phyloP scores from a whole-genome alignment of 2,888 invertebrate species.

The Eristalis arbustorum region DNA sequence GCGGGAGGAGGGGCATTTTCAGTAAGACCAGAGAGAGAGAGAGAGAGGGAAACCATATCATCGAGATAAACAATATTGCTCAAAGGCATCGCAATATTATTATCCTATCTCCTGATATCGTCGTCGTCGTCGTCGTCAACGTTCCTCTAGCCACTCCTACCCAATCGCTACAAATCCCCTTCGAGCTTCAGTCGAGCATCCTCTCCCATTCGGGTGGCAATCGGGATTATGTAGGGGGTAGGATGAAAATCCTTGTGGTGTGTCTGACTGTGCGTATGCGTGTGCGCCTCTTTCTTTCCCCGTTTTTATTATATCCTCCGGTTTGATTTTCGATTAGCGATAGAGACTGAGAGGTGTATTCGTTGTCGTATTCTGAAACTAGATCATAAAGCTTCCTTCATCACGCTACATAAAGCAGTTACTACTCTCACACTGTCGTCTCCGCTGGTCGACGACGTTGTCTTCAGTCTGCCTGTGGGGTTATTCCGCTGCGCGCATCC shows the following conservation, averaged over 20 bases:
- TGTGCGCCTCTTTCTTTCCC: slow-evolving; percentile 12
- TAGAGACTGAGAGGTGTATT: slow-evolving; percentile 41
- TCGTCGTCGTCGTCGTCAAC: not conserved
- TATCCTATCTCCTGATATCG: slow-evolving; percentile 49
- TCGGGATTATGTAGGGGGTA: slow-evolving; percentile 22
- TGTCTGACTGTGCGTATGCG: slow-evolving; percentile 13
- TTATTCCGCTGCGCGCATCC: not conserved
- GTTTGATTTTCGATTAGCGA: slow-evolving; percentile 68
- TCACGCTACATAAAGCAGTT: slow-evolving; percentile 65
- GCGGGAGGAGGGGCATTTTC: not conserved
- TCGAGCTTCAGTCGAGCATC: not conserved
- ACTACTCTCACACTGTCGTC: slow-evolving; percentile 28
- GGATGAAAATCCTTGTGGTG: slow-evolving; percentile 26
- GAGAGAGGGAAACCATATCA: slow-evolving; percentile 54
- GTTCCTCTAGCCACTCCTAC: slow-evolving; percentile 1
- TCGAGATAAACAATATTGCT: slow-evolving; percentile 67
- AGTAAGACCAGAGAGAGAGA: not conserved
- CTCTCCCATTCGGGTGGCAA: not conserved
- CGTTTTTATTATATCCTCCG: slow-evolving; percentile 59
- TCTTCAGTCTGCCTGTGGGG: not conserved
- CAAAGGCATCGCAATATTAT: slow-evolving; percentile 62
- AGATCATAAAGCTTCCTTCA: slow-evolving; percentile 67
- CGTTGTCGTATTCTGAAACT: slow-evolving; percentile 48
- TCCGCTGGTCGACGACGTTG: not conserved
- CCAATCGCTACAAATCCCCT: not conserved